Evolutionary conservation across 2,888 invertebrate species (phyloP).

Genomic region (Darwinula stevensoni): DNA sequence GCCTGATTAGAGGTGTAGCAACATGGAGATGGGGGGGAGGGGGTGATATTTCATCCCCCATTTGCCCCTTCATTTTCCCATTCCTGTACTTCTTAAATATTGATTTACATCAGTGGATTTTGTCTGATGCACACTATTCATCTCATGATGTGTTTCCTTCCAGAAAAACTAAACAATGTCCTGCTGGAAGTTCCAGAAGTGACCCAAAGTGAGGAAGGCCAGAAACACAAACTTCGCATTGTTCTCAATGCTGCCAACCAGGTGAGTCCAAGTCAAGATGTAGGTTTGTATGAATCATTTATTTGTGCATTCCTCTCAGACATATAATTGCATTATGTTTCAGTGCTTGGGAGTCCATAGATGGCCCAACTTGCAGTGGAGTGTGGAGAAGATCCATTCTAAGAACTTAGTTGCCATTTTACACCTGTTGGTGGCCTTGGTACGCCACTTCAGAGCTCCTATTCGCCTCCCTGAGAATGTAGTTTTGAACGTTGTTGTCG

Average conservation of each 20-base stretch:
- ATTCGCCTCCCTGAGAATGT: constrained; percentile 88
- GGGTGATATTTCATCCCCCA: too few relatives aligned
- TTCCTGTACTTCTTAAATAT: too few relatives aligned
- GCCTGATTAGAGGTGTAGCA: too few relatives aligned
- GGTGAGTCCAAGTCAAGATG: constrained; percentile 18
- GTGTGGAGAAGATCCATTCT: constrained; percentile 79
- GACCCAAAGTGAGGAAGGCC: constrained; percentile 89
- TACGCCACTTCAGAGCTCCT: constrained; percentile 77
- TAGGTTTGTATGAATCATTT: neutral
- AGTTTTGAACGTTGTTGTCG: constrained; percentile 66
- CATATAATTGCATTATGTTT: too few relatives aligned
- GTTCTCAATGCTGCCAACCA: constrained; percentile 67
- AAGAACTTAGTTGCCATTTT: constrained; percentile 89
- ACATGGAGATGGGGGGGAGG: too few relatives aligned
- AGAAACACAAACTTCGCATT: constrained; percentile 68
- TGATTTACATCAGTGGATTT: too few relatives aligned
- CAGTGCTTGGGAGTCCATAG: constrained; percentile 36
- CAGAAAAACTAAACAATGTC: constrained; percentile 54
- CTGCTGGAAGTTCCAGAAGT: constrained; percentile 92
- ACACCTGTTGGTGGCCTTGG: constrained; percentile 71
- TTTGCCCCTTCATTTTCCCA: too few relatives aligned
- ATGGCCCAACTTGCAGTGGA: constrained; percentile 70
- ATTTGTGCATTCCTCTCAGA: neutral
- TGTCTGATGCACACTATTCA: too few relatives aligned
- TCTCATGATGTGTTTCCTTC: constrained; percentile 8